Evolutionary conservation across 2,888 invertebrate species (phyloP).

Genomic region (Chydorus sphaericus): DNA sequence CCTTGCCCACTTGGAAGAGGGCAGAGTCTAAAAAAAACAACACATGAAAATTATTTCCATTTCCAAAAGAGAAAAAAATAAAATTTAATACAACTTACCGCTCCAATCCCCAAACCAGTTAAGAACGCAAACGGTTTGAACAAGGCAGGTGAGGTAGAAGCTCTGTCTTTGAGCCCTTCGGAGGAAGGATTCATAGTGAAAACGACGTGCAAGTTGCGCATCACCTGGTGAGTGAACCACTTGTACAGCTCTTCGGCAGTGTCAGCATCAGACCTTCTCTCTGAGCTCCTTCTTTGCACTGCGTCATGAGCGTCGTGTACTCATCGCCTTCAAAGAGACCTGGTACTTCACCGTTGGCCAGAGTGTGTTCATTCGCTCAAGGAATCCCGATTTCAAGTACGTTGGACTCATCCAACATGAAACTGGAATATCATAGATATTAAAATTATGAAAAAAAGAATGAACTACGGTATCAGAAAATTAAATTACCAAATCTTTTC

Average conservation of each 20-base stretch:
- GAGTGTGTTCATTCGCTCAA: constrained; percentile 98
- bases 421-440: too few species aligned
- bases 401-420: constrained; percentile 98
- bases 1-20: constrained; percentile 54
- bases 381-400: constrained; percentile 94
- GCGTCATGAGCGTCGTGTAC: constrained; percentile 97
- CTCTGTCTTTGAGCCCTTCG: constrained; percentile 93
- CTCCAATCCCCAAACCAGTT: constrained; percentile 99
- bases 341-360: constrained; percentile 97
- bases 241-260: constrained; percentile 97
- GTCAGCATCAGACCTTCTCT: constrained; percentile 93
- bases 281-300: constrained; percentile 98
- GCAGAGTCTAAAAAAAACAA: constrained; percentile 1
- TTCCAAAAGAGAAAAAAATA: constrained; percentile 54
- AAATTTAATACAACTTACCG: constrained; percentile 51
- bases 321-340: constrained; percentile 89
- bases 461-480: too few species aligned
- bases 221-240: constrained; percentile 99
- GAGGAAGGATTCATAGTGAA: constrained; percentile 99
- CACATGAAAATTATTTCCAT: constrained; percentile 13
- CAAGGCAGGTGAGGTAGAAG: constrained; percentile 95
- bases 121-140: constrained; percentile 97
- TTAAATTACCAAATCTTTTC: constrained; percentile 99
- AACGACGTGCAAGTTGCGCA: constrained; percentile 97
- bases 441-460: too few species aligned